A percentile compares a stretch with the other conserved stretches of the same genome.
These are phyloP conservation scores for Carpatolechia fugitivella DNA, from an alignment of 2,888 invertebrate species.

Conservation along the genomic window DNA sequence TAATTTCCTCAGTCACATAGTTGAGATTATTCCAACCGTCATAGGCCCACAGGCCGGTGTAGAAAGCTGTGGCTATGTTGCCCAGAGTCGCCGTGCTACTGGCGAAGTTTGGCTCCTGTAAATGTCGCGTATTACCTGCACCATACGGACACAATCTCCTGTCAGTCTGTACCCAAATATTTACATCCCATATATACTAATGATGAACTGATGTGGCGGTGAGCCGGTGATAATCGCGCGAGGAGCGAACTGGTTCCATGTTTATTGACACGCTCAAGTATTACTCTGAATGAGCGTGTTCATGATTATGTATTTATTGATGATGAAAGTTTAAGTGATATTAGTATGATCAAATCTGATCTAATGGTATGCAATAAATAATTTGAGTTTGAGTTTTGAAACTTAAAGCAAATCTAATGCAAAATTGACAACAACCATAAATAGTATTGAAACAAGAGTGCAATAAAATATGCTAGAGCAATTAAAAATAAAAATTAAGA, in stretches of 20 bases:
- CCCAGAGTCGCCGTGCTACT: conserved; percentile 86
- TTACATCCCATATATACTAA: conserved; percentile 44
- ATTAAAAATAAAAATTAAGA: neutral
- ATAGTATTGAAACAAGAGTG: neutral
- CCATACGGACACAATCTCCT: conserved; percentile 75
- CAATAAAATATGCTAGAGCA: conserved; percentile 2
- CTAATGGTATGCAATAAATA: too few relatives aligned
- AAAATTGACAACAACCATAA: neutral
- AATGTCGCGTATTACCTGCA: conserved; percentile 92
- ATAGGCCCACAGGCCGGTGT: conserved; percentile 97
- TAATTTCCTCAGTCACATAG: conserved; percentile 99
- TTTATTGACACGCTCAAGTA: neutral
- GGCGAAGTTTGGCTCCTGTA: conserved; percentile 87
- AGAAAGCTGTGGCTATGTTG: conserved; percentile 95
- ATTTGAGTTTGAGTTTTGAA: too few relatives aligned
- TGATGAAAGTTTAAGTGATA: too few relatives aligned
- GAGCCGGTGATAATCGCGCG: neutral
- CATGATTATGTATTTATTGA: too few relatives aligned
- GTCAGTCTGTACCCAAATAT: conserved; percentile 64
- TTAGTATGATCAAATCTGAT: too few relatives aligned
- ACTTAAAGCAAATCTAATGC: too few relatives aligned
- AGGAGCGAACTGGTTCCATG: neutral
- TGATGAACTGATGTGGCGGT: conserved; percentile 1
- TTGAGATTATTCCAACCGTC: conserved; percentile 99
- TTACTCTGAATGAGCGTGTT: too few relatives aligned